A percentile compares a stretch with the other conserved stretches of the same genome.
Conservation (phyloP, 2,888 invertebrate species). For the Hypsopygia costalis region DNA sequence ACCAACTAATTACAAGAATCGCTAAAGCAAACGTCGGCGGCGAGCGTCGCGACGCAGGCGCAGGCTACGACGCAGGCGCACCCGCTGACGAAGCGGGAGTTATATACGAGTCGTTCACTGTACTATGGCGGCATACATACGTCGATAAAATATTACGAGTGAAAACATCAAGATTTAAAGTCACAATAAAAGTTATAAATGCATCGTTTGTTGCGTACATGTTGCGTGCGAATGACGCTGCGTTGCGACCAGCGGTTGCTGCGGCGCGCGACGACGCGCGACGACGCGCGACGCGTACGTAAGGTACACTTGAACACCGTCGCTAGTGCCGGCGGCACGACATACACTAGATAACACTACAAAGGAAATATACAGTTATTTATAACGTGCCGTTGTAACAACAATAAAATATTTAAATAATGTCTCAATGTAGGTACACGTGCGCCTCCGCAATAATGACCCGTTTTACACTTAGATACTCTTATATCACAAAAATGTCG, state of each 20-base stretch:
- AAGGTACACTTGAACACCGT: conserved; percentile 7
- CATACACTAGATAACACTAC: conserved; percentile 12
- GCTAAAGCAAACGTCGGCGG: conserved; percentile 12
- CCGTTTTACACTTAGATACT: conserved; percentile 1
- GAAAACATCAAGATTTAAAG: conserved; percentile 20
- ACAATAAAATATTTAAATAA: conserved; percentile 9
- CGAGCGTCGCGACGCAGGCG: not conserved
- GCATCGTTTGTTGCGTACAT: conserved; percentile 11
- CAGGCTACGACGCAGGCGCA: no score
- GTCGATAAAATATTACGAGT: conserved; percentile 15
- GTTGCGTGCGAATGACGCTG: conserved; percentile 1
- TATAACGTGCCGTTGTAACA: conserved; percentile 3
- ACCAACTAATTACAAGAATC: conserved; percentile 19
- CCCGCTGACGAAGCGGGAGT: no score
- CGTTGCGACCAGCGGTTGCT: not conserved
- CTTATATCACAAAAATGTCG: conserved; percentile 10
- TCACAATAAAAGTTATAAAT: conserved; percentile 14
- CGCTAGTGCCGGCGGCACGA: conserved; percentile 8
- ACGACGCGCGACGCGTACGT: not conserved
- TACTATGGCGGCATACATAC: conserved; percentile 6
- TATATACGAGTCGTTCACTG: no score
- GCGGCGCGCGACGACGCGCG: not conserved
- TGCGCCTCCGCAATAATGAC: not conserved
- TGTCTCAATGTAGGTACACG: not conserved
- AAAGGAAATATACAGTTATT: not conserved